Evolutionary conservation across 2,888 invertebrate species (phyloP).

Genomic region (Hetaerina titia): DNA sequence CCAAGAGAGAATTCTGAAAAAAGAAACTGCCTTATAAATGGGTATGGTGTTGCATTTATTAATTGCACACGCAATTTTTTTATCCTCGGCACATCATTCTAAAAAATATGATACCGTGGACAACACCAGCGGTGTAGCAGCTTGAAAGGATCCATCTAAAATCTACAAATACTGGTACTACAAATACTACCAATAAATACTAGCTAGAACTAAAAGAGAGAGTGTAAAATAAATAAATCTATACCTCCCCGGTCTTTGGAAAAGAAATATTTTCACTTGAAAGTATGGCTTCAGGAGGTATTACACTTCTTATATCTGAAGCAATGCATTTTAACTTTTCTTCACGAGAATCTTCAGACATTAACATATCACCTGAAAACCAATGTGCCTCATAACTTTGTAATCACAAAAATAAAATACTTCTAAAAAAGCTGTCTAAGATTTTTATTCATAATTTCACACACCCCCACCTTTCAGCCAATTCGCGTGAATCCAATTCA

Average conservation of each 20-base stretch:
- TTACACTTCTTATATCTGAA: constrained; percentile 72
- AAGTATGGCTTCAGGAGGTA: constrained; percentile 73
- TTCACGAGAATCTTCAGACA: background rate
- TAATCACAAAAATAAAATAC: background rate
- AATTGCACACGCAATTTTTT: background rate
- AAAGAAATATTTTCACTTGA: constrained; percentile 73
- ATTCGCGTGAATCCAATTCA: constrained; percentile 71
- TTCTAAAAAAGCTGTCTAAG: background rate
- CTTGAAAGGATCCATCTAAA: background rate
- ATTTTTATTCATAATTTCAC: background rate
- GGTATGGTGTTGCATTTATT: background rate
- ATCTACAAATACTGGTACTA: too few species aligned
- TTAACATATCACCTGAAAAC: constrained; percentile 48
- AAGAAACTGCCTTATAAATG: background rate
- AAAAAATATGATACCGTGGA: background rate
- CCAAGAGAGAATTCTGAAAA: constrained; percentile 79
- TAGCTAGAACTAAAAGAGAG: background rate
- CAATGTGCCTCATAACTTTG: background rate
- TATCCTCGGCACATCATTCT: background rate
- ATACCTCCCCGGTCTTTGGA: constrained; percentile 71
- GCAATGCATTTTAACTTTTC: constrained; percentile 72
- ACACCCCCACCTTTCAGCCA: constrained; percentile 70
- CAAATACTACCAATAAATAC: background rate
- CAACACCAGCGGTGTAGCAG: background rate
- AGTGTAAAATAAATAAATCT: background rate